Evolutionary conservation across 2,113 vertebrate species (phyloP).

Genomic region (Hypocryptadius cinnamomeus): DNA sequence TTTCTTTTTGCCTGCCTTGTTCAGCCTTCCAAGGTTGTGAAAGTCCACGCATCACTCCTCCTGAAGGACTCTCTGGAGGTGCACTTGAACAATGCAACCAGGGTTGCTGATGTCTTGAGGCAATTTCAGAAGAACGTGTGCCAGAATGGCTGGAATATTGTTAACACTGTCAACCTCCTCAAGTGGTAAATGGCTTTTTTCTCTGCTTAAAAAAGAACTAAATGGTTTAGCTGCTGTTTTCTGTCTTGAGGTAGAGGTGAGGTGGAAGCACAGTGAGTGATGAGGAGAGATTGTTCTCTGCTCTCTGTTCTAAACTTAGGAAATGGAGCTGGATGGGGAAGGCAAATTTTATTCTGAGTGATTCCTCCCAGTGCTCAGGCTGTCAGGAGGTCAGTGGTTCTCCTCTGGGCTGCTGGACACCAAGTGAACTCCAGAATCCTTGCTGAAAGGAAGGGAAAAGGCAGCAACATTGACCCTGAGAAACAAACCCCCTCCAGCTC

Average conservation of each 20-base stretch:
- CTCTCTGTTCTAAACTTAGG: background rate
- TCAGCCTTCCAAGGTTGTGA: conserved; percentile 76
- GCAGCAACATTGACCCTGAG: background rate
- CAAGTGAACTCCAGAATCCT: background rate
- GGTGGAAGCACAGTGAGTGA: background rate
- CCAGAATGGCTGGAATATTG: conserved; percentile 59
- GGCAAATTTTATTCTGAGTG: background rate
- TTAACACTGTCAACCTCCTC: conserved; percentile 58
- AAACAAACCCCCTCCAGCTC: background rate
- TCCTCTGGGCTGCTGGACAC: background rate
- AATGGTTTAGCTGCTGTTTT: background rate
- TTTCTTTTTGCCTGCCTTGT: background rate
- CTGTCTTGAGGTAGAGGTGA: background rate
- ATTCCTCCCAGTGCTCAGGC: background rate
- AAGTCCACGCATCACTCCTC: conserved; percentile 72
- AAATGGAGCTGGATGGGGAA: background rate
- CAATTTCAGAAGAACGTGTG: conserved; percentile 74
- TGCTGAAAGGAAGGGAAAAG: background rate
- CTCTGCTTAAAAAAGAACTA: background rate
- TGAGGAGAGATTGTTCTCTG: background rate
- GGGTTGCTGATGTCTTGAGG: conserved; percentile 74
- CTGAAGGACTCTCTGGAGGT: conserved; percentile 75
- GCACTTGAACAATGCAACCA: conserved; percentile 70
- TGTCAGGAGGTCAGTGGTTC: background rate
- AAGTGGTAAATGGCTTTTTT: conserved; percentile 62